Base-by-base conservation (phyloP, 2,888 invertebrate genomes). In the Eupeodes luniger region DNA sequence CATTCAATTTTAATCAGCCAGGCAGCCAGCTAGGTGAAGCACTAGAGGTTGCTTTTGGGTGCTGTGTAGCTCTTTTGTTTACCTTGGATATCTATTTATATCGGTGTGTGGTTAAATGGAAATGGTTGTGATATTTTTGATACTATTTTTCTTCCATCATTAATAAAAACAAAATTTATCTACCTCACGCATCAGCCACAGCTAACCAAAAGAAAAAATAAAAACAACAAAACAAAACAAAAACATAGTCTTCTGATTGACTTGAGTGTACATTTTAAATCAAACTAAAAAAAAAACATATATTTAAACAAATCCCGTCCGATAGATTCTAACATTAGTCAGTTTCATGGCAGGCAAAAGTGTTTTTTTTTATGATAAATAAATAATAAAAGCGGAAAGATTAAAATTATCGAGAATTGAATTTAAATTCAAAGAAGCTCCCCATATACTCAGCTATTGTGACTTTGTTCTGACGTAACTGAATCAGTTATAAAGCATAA, bases 11-110 rank as follows among this genome's bases (percentile, higher is more conserved):
- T 27, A 27, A 27, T 27, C 27, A 27, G 3, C 27, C 2, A 2
- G 27, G 3, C 77, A 80, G 78, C 69, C 5, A 36, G 36, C 11
- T n/a, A 51, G 9, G 62, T 61, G 62, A 1, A 9, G 61, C 10
- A 11, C 11, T 11, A 12, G n/a, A 44, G 44, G 14, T 14, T 64
- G 44, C 19, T 19, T 47, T 80, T 74, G 57, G 55, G 66, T 84
- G 72, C 40, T 61, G 75, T 77, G 61, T 81, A 75, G 53, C 85
- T 57, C 78, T 84, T 84, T 88, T 61, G 88, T 88, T 88, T 88
- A 88, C 88, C 88, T 88, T 88, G 88, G 82, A 72, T 55, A 75
- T 78, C 88, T 88, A 88, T 88, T 88, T 88, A 66, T 84, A 81
- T 78, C 84, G 76, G 72, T 87, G 87, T 83, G 78, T 81, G 72